phyloP scores from a whole-genome alignment of 1,140 invertebrate genomes.

The Orchestia grillus region DNA sequence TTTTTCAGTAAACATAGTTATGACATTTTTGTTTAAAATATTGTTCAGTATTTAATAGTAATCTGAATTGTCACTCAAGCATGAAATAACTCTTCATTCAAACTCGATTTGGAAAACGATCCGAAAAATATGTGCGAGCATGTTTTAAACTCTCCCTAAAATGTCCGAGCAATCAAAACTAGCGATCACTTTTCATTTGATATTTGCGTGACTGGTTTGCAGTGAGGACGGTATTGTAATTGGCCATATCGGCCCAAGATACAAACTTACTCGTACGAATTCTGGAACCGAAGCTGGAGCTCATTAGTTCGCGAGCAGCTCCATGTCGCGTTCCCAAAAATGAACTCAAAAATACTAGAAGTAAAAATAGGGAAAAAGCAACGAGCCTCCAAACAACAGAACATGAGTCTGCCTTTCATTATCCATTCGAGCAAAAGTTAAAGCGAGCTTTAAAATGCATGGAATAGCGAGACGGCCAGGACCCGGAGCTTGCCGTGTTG shows the following conservation, averaged over 20 bases:
- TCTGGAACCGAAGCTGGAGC: background rate
- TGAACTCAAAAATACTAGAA: background rate
- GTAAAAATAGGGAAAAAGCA: background rate
- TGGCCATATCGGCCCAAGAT: background rate
- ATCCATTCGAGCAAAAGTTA: constrained; percentile 29
- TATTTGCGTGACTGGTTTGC: background rate
- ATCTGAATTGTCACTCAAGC: too few relatives aligned
- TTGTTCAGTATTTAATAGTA: too few relatives aligned
- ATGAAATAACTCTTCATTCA: too few relatives aligned
- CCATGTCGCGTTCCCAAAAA: constrained; percentile 24
- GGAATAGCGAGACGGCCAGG: background rate
- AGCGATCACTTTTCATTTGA: background rate
- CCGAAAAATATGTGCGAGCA: too few relatives aligned
- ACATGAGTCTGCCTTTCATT: constrained; percentile 46
- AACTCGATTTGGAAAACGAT: too few relatives aligned
- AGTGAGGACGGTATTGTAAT: background rate
- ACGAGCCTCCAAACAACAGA: background rate
- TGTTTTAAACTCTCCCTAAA: too few relatives aligned
- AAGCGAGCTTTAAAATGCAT: constrained; percentile 39
- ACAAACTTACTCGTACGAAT: background rate
- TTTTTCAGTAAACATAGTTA: too few relatives aligned
- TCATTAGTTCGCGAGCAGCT: background rate
- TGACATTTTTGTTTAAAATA: too few relatives aligned
- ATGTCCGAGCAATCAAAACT: background rate
- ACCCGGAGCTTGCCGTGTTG: background rate